Percentiles rank a stretch among this genome's conserved stretches.
These are phyloP conservation scores for Sylvilagus floridanus DNA, from an alignment of 2,797 vertebrate genomes.

Conservation along the genomic window DNA sequence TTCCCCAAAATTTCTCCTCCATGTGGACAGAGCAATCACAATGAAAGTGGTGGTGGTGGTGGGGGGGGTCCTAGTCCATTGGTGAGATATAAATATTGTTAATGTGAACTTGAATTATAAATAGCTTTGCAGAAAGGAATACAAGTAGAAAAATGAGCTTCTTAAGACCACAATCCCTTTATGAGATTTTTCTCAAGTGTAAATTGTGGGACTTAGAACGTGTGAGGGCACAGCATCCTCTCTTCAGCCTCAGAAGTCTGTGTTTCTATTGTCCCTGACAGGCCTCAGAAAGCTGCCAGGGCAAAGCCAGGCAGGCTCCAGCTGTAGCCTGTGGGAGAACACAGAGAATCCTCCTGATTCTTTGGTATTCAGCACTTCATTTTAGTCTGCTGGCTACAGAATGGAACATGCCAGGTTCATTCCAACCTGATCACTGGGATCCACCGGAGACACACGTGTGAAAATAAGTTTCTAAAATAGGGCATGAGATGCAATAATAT, in stretches of 20 bases:
- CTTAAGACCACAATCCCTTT: not conserved
- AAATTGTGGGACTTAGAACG: not conserved
- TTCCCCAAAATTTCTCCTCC: not conserved
- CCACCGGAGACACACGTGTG: not conserved
- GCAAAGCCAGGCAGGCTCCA: slow-evolving; percentile 32
- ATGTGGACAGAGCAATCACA: not conserved
- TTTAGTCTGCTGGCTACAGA: not conserved
- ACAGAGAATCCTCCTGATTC: slow-evolving; percentile 7
- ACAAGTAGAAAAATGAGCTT: slow-evolving; percentile 1
- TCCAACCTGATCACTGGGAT: not conserved
- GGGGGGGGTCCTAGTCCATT: not conserved
- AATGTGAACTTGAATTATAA: slow-evolving; percentile 12
- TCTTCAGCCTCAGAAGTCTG: not conserved
- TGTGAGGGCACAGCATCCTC: not conserved
- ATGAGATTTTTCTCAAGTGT: slow-evolving; percentile 37
- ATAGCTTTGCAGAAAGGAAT: slow-evolving; percentile 2
- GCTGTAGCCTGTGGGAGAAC: not conserved
- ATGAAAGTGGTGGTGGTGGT: not conserved
- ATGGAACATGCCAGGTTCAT: not conserved
- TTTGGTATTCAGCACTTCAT: slow-evolving; percentile 23
- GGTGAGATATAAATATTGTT: slow-evolving; percentile 6
- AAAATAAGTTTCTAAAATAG: slow-evolving; percentile 17
- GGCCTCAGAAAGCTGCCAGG: slow-evolving; percentile 38
- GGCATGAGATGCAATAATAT: not conserved
- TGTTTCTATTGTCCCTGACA: slow-evolving; percentile 11